Conservation (phyloP, 2,797 vertebrate species). For the Toxotes lorentzi region DNA sequence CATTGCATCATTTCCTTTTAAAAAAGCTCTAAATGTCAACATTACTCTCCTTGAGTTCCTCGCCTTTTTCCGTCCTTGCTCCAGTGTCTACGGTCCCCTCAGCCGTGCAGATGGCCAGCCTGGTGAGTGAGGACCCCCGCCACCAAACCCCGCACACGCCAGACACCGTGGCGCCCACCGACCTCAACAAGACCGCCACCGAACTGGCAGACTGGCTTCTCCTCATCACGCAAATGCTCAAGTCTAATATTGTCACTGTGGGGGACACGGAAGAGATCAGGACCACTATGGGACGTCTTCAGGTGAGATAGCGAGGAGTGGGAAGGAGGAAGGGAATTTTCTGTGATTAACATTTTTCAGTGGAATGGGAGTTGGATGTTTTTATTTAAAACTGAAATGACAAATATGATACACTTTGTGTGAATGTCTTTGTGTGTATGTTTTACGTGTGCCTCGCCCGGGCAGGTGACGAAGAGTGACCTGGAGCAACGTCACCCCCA, state of each 20-base stretch:
- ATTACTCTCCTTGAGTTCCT: conserved; percentile 17
- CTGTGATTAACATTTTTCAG: not conserved
- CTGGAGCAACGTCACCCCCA: conserved; percentile 94
- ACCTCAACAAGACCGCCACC: conserved; percentile 93
- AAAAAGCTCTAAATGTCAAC: conserved; percentile 44
- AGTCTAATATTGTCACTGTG: conserved; percentile 98
- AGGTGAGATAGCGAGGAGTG: conserved; percentile 83
- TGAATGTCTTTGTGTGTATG: conserved; percentile 12
- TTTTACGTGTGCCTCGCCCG: not conserved
- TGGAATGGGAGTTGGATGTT: not conserved
- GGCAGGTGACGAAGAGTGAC: conserved; percentile 93
- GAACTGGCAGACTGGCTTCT: conserved; percentile 95
- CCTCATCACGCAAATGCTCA: conserved; percentile 97
- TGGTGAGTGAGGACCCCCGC: conserved; percentile 82
- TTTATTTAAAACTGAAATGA: not conserved
- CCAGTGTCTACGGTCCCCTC: conserved; percentile 83
- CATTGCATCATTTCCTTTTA: conserved; percentile 50
- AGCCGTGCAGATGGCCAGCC: conserved; percentile 88
- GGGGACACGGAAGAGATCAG: conserved; percentile 95
- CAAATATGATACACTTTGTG: not conserved
- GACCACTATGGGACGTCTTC: conserved; percentile 92
- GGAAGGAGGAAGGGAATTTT: not conserved
- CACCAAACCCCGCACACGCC: conserved; percentile 79
- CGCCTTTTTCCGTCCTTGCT: not conserved
- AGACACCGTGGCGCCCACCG: conserved; percentile 88